A percentile compares a stretch with the other conserved stretches of the same genome.
These are phyloP conservation scores for Aleiodes leptofemur DNA, from an alignment of 2,888 invertebrate genomes.

Conservation along the genomic window DNA sequence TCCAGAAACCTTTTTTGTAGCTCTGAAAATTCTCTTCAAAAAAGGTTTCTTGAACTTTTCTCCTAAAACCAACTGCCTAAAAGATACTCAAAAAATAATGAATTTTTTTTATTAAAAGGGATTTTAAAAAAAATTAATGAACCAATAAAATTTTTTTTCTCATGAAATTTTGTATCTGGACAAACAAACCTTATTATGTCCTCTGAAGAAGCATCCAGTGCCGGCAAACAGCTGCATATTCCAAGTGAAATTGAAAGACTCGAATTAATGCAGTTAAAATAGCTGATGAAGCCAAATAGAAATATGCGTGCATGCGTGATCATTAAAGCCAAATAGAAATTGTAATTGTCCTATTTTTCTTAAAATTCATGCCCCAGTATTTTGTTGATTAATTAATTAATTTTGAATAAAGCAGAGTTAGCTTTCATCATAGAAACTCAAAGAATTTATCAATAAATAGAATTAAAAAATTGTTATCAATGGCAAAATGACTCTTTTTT, in stretches of 20 bases:
- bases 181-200: conserved; percentile 73
- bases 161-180: background rate
- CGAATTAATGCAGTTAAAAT: conserved; percentile 26
- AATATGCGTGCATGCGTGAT: conserved; percentile 4
- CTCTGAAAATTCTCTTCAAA: too few species aligned
- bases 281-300: conserved; percentile 42
- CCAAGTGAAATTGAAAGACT: conserved; percentile 41
- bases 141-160: too few species aligned
- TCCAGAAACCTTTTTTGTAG: too few species aligned
- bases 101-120: too few species aligned
- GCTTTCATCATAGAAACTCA: background rate
- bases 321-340: background rate
- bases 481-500: too few species aligned
- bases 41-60: too few species aligned
- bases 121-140: too few species aligned
- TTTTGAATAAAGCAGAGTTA: background rate
- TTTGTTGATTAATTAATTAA: background rate
- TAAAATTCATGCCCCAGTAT: background rate
- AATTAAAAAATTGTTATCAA: too few species aligned
- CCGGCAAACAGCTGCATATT: conserved; percentile 77
- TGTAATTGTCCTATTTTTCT: too few species aligned
- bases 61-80: too few species aligned
- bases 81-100: too few species aligned
- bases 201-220: conserved; percentile 76
- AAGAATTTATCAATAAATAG: background rate